A percentile compares a stretch with the other conserved stretches of the same genome.
phyloP scores from a whole-genome alignment of 2,888 invertebrate genomes.

The Mantis religiosa region DNA sequence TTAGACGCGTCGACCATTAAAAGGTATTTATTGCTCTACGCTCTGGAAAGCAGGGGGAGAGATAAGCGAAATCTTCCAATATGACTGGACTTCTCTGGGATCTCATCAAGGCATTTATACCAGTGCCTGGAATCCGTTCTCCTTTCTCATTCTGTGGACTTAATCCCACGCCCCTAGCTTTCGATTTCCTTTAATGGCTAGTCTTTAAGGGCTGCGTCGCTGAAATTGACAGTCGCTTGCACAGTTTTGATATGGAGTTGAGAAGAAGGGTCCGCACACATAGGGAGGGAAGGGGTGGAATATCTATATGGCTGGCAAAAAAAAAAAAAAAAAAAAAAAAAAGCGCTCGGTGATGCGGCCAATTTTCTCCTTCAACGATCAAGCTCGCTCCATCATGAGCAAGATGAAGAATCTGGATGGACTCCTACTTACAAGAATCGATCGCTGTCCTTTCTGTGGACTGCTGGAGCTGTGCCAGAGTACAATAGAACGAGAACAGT shows the following conservation, averaged over 20 bases:
- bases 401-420: background rate
- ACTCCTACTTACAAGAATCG: background rate
- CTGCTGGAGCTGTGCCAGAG: background rate
- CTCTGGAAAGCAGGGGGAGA: no score
- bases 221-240: background rate
- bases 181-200: background rate
- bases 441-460: background rate
- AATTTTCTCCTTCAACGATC: conserved; percentile 24
- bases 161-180: background rate
- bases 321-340: no score
- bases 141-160: background rate
- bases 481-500: background rate
- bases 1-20: background rate
- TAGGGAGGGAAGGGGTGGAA: background rate
- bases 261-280: background rate
- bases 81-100: background rate
- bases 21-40: background rate
- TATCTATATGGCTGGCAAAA: no score
- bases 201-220: background rate
- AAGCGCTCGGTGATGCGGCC: conserved; percentile 18
- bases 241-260: background rate
- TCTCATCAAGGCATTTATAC: background rate
- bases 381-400: conserved; percentile 1
- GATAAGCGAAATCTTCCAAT: background rate
- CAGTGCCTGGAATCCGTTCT: background rate